Evolutionary conservation across 1,140 invertebrate genomes (phyloP), one percentile per base, ranked within the genome.

Genomic region (Penaeus chinensis): DNA sequence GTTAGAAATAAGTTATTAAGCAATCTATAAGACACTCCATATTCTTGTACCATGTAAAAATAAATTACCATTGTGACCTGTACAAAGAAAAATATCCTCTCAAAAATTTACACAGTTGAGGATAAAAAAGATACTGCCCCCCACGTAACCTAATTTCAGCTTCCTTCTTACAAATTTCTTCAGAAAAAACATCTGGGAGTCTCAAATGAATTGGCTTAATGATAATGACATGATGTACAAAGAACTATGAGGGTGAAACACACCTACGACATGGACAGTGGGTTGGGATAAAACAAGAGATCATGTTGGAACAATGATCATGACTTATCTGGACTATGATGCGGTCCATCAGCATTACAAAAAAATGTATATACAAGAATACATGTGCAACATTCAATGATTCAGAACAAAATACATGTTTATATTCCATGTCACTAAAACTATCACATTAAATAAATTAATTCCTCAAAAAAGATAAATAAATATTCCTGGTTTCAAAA

Each of bases 201-300:
- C 78, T 37, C 47, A 74, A 87, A 81, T 83, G 80, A 87, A 76
- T 76, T 76, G 69, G 79, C 65, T 24, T 76, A 37, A 76, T 69
- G 61, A 87, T 76, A 63, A 82, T 77, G 80, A 82, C 80, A 87
- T 82, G 80, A 87, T 83, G 79, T 77, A 87, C 69, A 83, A 77
- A 42, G 62, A 37, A 82, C 85, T 82, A 87, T 86, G 85, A 87
- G 78, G 79, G 85, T 87, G 85, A 87, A 87, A 37, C 82, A 87
- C 85, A 87, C 42, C 66, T 37, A 37, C 54, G 16, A 80, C n/a
- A 85, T 66, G 37, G 54, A 74, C 47, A 76, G 66, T 76, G 22
- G 65, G 62, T 22, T 65, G 37, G 18, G 27, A 37, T 62, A 24
- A 87, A 32, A 47, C 66, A 27, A 42, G 16, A 82, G 18, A 82